Conservation (phyloP, 35 echinoderm and acorn worm species). For the Patiria miniata region DNA sequence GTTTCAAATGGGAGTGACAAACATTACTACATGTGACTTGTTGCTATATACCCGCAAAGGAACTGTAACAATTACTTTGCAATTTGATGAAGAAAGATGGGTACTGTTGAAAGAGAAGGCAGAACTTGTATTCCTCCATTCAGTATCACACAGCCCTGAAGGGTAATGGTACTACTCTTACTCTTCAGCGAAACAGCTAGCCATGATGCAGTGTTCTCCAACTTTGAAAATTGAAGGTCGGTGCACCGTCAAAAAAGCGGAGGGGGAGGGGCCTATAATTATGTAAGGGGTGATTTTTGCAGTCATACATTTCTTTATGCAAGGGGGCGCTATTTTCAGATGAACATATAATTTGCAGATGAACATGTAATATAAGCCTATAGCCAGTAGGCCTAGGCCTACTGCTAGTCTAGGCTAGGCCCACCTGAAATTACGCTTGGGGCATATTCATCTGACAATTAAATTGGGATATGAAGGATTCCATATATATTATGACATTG, state of each 20-base stretch:
- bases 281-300: neutral
- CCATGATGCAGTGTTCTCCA: too few species aligned
- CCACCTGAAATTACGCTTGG: too few species aligned
- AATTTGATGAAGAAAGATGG: neutral
- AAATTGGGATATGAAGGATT: too few species aligned
- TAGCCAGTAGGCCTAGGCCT: neutral
- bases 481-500: too few species aligned
- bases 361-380: neutral
- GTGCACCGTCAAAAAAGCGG: too few species aligned
- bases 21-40: neutral
- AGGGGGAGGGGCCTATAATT: too few species aligned
- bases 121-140: constrained; percentile 4
- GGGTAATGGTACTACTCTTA: neutral
- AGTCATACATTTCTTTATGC: too few species aligned
- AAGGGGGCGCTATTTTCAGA: neutral
- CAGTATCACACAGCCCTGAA: neutral
- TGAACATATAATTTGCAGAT: neutral
- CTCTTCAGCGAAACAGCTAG: too few species aligned
- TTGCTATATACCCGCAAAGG: constrained; percentile 10
- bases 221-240: too few species aligned
- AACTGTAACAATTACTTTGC: neutral
- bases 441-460: too few species aligned
- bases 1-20: constrained; percentile 1
- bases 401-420: too few species aligned
- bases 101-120: constrained; percentile 7